Evolutionary conservation across 1,140 invertebrate genomes (phyloP).

Genomic region (Pygmarrhopalites habei): DNA sequence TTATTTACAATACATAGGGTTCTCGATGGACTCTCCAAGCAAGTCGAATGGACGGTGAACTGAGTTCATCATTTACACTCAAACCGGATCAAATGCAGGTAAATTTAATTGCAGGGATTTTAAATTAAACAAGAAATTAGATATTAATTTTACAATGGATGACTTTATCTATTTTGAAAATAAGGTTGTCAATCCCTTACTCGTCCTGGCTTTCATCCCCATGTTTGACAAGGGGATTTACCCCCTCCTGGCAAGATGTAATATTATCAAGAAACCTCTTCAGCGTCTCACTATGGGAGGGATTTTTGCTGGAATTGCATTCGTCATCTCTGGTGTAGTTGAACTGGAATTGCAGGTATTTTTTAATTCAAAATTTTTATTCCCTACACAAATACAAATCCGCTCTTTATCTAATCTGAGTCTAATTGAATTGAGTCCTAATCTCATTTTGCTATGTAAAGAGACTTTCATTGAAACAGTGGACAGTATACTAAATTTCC

Average conservation of each 20-base stretch:
- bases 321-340: slow-evolving; percentile 77
- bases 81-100: slow-evolving; percentile 52
- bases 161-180: not conserved
- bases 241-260: slow-evolving; percentile 27
- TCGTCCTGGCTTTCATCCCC: slow-evolving; percentile 80
- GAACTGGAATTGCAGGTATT: slow-evolving; percentile 64
- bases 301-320: slow-evolving; percentile 70
- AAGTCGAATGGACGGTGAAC: slow-evolving; percentile 49
- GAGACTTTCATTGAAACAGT: too few species aligned
- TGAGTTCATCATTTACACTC: slow-evolving; percentile 43
- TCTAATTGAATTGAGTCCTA: too few species aligned
- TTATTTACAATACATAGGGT: slow-evolving; percentile 46
- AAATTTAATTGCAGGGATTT: not conserved
- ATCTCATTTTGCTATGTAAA: too few species aligned
- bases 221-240: slow-evolving; percentile 65
- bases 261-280: slow-evolving; percentile 51
- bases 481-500: too few species aligned
- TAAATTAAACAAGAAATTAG: not conserved
- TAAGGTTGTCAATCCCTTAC: slow-evolving; percentile 70
- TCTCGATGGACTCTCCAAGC: slow-evolving; percentile 57
- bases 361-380: not conserved
- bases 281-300: slow-evolving; percentile 71
- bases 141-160: not conserved
- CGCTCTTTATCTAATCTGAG: not conserved
- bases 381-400: not conserved